Conservation (phyloP, 2,888 invertebrate species). For the Graphium colonna region DNA sequence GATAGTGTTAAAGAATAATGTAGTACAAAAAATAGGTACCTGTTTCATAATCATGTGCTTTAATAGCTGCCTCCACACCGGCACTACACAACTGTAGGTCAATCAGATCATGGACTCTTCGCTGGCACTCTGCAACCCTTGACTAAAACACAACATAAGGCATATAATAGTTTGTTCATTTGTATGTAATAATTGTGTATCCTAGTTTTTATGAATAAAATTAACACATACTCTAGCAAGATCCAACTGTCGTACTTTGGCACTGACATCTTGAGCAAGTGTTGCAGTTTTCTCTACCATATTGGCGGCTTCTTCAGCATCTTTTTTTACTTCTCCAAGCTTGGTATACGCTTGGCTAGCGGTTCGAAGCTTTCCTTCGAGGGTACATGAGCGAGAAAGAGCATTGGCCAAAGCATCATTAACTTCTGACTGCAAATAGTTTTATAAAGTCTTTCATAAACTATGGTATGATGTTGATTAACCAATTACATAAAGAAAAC, state of each 20-base stretch:
- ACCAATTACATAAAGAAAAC: not conserved
- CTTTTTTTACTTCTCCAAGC: conserved; percentile 87
- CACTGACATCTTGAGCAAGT: conserved; percentile 95
- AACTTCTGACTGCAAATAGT: conserved; percentile 81
- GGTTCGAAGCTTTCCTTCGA: conserved; percentile 89
- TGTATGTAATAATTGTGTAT: too few species aligned
- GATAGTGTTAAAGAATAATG: too few species aligned
- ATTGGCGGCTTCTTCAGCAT: conserved; percentile 89
- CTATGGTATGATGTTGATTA: too few species aligned
- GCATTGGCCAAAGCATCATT: conserved; percentile 85
- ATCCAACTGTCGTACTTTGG: conserved; percentile 96
- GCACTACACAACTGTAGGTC: conserved; percentile 97
- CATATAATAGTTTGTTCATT: too few species aligned
- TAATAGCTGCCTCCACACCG: conserved; percentile 96
- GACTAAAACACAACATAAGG: conserved; percentile 81
- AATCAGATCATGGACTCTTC: conserved; percentile 95
- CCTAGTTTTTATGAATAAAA: too few species aligned
- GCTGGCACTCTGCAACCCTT: conserved; percentile 95
- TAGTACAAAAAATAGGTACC: conserved; percentile 43
- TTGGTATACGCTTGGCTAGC: conserved; percentile 91
- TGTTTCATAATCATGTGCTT: conserved; percentile 97
- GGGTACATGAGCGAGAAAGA: conserved; percentile 85
- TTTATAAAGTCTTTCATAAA: not conserved
- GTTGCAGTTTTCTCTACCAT: conserved; percentile 93
- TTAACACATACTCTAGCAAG: conserved; percentile 88